Base-by-base conservation (phyloP, 1,140 invertebrate species). In the Zaprionus davidi region DNA sequence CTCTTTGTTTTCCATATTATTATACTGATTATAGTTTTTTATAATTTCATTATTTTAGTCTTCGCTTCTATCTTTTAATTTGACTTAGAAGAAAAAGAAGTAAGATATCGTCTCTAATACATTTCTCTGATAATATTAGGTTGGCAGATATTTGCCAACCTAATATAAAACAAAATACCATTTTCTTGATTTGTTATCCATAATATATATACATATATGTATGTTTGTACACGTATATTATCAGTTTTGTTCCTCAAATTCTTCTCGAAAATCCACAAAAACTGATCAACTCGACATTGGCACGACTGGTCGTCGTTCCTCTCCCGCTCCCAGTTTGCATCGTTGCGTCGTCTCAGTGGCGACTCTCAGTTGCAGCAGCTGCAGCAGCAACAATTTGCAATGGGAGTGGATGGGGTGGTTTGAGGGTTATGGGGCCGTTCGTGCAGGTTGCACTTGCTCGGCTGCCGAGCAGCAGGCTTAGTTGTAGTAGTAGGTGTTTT, bases 401-500 rank as follows among this genome's bases (percentile, higher is more conserved):
- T 12, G n/a, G 38, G 46, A 15, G 53, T 31, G 24, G 20, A 20
- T 13, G 20, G 20, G 46, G 13, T 15, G 15, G 15, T 15, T 13
- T 7, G 13, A 41, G 38, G 38, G 5, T n/a, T 13, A 15, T n/a
- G 38, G 15, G 4, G 15, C 4, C 15, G 38, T n/a, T 15, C 38
- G 4, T 41, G 15, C 17, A 24, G 46, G 46, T 51, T 51, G 46
- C 46, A 51, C 26, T 28, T 56, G 26, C 24, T n/a, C 28, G 41
- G 22, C 17, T 38, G 11, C 28, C 59, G 67, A 64, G 51, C 77
- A 49, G 24, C 49, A 69, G 69, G 76, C 51, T 88, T 88, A 79
- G 85, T 90, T 90, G 85, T 90, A 88, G 81, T 90, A 79, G 85
- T 90, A 85, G 85, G 79, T 79, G 79, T 88, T 88, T 88, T 88